Percentiles rank a stretch among this genome's conserved stretches.
phyloP scores from a whole-genome alignment of 2,888 invertebrate genomes.

The Thereva nobilitata region DNA sequence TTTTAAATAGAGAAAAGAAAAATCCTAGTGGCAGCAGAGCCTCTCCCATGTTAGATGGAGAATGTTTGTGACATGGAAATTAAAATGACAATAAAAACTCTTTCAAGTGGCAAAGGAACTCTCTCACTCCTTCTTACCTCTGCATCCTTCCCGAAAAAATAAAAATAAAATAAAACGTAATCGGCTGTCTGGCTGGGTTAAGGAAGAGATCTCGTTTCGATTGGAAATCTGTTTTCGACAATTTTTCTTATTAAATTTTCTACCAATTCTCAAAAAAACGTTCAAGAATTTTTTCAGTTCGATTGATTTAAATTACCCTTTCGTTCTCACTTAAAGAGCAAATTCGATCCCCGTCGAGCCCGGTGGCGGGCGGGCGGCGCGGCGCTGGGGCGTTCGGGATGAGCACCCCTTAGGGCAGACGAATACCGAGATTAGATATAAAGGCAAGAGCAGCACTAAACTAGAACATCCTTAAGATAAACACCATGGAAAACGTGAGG shows the following conservation, averaged over 20 bases:
- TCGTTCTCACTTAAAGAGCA: too few species aligned
- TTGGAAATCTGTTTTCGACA: constrained; percentile 40
- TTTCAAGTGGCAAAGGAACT: constrained; percentile 38
- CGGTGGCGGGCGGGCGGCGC: too few species aligned
- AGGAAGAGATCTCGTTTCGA: constrained; percentile 16
- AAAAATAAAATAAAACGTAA: constrained; percentile 32
- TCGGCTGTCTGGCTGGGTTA: constrained; percentile 29
- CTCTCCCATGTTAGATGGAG: constrained; percentile 1
- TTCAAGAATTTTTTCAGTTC: too few species aligned
- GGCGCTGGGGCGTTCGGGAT: too few species aligned
- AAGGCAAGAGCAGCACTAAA: too few species aligned
- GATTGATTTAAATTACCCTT: too few species aligned
- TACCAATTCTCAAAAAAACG: background rate
- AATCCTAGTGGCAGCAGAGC: constrained; percentile 5
- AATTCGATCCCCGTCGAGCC: too few species aligned
- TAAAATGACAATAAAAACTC: constrained; percentile 42
- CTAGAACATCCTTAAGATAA: too few species aligned
- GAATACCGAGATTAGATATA: too few species aligned
- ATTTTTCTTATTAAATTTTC: constrained; percentile 41
- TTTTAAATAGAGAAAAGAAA: background rate
- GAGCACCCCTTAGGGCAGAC: too few species aligned
- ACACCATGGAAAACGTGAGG: too few species aligned
- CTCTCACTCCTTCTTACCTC: constrained; percentile 23
- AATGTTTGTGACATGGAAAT: constrained; percentile 41
- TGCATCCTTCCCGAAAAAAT: background rate